Conservation (phyloP, 30 jellyfish, hydroid and myxozoan genomes). For the Aurelia aurita complex sp. Pacific region DNA sequence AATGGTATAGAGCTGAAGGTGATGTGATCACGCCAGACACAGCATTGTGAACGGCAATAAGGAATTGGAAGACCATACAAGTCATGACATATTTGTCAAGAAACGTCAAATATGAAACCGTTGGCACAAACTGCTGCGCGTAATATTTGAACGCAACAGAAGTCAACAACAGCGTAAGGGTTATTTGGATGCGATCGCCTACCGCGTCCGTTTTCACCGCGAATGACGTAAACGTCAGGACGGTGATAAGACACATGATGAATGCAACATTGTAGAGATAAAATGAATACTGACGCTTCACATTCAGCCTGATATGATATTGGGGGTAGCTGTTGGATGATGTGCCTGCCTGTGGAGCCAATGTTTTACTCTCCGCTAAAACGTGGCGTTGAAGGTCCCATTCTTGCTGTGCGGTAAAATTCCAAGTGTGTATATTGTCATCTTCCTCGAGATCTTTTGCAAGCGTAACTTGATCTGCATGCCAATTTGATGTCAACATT, state of each 20-base stretch:
- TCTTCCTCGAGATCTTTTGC: constrained; percentile 13
- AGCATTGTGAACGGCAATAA: constrained; percentile 41
- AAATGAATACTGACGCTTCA: constrained; percentile 32
- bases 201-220: constrained; percentile 43
- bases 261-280: constrained; percentile 37
- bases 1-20: background rate
- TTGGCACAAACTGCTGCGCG: constrained; percentile 52
- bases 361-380: background rate
- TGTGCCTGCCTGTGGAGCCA: constrained; percentile 16
- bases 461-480: constrained; percentile 10
- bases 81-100: constrained; percentile 35
- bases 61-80: constrained; percentile 60
- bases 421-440: constrained; percentile 47
- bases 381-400: constrained; percentile 41
- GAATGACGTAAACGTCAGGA: constrained; percentile 40
- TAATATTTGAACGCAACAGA: constrained; percentile 61
- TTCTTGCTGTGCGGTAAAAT: constrained; percentile 40
- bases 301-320: constrained; percentile 39
- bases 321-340: constrained; percentile 53
- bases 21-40: constrained; percentile 17
- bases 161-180: constrained; percentile 49
- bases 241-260: constrained; percentile 42
- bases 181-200: constrained; percentile 56
- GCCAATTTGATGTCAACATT: constrained; percentile 41
- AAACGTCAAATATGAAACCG: constrained; percentile 38